Evolutionary conservation across 2,888 invertebrate genomes (phyloP).

Genomic region (Leucania comma): DNA sequence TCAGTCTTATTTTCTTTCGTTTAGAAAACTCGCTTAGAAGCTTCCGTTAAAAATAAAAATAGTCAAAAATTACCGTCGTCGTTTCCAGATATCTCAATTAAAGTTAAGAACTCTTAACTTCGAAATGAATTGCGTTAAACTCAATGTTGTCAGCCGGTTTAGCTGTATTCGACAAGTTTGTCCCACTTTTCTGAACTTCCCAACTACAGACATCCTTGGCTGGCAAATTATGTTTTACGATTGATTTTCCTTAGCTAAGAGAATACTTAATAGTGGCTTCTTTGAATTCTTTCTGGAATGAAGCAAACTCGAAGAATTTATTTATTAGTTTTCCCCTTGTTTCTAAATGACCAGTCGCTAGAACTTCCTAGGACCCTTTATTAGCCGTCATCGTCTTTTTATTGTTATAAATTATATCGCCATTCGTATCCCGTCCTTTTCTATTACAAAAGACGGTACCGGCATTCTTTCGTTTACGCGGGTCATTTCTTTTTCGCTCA

Average conservation of each 20-base stretch:
- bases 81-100: conserved; percentile 40
- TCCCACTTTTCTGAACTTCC: conserved; percentile 43
- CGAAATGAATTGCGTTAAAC: conserved; percentile 40
- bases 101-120: conserved; percentile 43
- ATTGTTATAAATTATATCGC: conserved; percentile 17
- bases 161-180: conserved; percentile 36
- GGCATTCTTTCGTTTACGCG: conserved; percentile 33
- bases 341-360: not conserved
- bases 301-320: too few species aligned
- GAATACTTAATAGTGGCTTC: not conserved
- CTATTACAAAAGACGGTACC: conserved; percentile 5
- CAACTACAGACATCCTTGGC: not conserved
- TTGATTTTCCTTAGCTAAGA: not conserved
- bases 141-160: conserved; percentile 23
- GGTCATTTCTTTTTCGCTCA: conserved; percentile 24
- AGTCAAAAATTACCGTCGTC: conserved; percentile 1
- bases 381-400: conserved; percentile 11
- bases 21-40: not conserved
- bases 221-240: conserved; percentile 25
- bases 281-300: not conserved
- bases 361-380: conserved; percentile 5
- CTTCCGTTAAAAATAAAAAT: not conserved
- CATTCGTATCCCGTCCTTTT: conserved; percentile 12
- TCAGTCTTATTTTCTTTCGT: not conserved
- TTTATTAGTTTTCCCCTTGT: not conserved